Evolutionary conservation across 2,797 vertebrate genomes (phyloP).

Genomic region (Geotrypetes seraphini): DNA sequence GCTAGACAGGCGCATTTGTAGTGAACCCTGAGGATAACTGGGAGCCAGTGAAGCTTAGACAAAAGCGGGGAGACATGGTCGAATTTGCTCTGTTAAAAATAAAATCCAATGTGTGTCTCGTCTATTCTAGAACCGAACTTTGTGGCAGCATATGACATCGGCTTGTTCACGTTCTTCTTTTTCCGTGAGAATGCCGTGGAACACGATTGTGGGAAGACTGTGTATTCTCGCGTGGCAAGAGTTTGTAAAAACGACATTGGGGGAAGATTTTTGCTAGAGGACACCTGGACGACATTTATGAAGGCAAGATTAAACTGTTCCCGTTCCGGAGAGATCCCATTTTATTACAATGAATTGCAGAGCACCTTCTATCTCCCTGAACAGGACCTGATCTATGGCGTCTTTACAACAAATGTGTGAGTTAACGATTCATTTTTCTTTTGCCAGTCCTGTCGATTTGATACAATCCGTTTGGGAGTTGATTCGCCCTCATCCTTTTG

Average conservation of each 20-base stretch:
- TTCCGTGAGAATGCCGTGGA: constrained; percentile 91
- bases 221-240: constrained; percentile 87
- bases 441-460: too few relatives aligned
- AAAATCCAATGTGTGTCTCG: too few relatives aligned
- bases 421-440: constrained; percentile 28
- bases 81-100: too few relatives aligned
- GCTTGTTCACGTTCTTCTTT: constrained; percentile 93
- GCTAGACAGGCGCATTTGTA: too few relatives aligned
- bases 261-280: constrained; percentile 89
- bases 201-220: constrained; percentile 89
- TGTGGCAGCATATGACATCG: constrained; percentile 90
- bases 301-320: constrained; percentile 95
- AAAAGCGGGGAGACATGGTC: too few relatives aligned
- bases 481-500: not conserved
- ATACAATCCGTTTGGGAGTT: too few relatives aligned
- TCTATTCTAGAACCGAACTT: constrained; percentile 83
- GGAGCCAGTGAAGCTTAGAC: too few relatives aligned
- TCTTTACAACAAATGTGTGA: constrained; percentile 97
- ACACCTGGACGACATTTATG: constrained; percentile 97
- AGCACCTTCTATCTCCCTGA: constrained; percentile 94
- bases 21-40: too few relatives aligned
- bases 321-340: constrained; percentile 88
- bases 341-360: constrained; percentile 95
- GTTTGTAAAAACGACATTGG: constrained; percentile 96
- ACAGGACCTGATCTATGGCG: constrained; percentile 91